Evolutionary conservation across 2,797 vertebrate species (phyloP).

Genomic region (Rhinophrynus dorsalis): DNA sequence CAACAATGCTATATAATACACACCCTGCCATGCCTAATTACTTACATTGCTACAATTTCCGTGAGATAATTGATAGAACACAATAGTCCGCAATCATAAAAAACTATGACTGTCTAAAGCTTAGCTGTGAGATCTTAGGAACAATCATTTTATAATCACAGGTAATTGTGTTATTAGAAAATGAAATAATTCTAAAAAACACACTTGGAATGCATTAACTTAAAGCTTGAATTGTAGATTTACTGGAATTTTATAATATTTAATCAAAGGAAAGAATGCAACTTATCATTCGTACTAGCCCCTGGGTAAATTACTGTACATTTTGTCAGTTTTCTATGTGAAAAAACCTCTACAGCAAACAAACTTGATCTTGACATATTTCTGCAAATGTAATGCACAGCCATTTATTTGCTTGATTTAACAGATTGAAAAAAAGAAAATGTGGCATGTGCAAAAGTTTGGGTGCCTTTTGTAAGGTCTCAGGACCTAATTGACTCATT

Average conservation of each 20-base stretch:
- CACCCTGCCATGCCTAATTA: slow-evolving; percentile 44
- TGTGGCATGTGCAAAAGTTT: too few species aligned
- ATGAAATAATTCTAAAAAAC: slow-evolving; percentile 24
- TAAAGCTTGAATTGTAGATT: background rate
- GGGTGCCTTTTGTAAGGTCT: too few species aligned
- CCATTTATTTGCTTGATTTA: too few species aligned
- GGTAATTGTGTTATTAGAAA: slow-evolving; percentile 42
- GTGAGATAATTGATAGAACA: slow-evolving; percentile 42
- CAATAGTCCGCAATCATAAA: slow-evolving; percentile 32
- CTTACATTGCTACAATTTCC: slow-evolving; percentile 42
- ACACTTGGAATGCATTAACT: slow-evolving; percentile 10
- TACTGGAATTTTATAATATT: background rate
- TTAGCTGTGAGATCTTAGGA: slow-evolving; percentile 30
- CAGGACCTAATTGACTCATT: too few species aligned
- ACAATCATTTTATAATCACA: slow-evolving; percentile 33
- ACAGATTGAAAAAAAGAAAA: too few species aligned
- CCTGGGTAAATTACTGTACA: too few species aligned
- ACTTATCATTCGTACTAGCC: too few species aligned
- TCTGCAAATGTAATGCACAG: too few species aligned
- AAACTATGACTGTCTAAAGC: slow-evolving; percentile 31
- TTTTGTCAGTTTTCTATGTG: too few species aligned
- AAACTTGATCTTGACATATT: too few species aligned
- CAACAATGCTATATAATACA: slow-evolving; percentile 26
- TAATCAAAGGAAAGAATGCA: background rate
- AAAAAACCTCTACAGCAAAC: too few species aligned